Evolutionary conservation across 1,140 invertebrate genomes (phyloP).

Genomic region (Pteromalus puparum): DNA sequence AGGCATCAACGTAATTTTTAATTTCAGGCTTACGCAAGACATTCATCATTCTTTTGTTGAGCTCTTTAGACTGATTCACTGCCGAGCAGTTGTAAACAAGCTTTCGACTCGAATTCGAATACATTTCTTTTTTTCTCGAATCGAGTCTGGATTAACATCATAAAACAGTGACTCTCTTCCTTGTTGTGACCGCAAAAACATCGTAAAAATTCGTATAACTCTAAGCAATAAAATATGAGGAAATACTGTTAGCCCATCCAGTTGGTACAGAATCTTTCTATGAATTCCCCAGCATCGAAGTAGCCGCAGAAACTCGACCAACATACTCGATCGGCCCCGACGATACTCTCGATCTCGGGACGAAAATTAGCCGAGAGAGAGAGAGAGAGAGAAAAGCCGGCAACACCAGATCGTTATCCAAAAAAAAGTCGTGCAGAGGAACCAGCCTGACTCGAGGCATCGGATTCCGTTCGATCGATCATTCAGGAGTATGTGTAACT

Average conservation of each 20-base stretch:
- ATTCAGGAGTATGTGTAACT: conserved; percentile 5
- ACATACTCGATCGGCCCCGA: not conserved
- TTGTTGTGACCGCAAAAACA: no score
- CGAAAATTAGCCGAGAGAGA: conserved; percentile 1
- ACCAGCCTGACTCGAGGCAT: no score
- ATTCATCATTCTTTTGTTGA: no score
- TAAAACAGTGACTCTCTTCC: not conserved
- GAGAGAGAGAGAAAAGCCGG: not conserved
- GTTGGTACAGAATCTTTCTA: no score
- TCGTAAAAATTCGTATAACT: no score
- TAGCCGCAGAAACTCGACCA: not conserved
- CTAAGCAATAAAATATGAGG: no score
- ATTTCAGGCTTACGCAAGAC: not conserved
- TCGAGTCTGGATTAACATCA: not conserved
- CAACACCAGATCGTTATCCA: conserved; percentile 15
- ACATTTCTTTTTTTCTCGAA: not conserved
- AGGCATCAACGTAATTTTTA: not conserved
- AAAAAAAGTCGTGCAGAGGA: not conserved
- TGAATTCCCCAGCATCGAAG: no score
- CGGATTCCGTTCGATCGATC: conserved; percentile 6
- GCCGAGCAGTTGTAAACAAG: no score
- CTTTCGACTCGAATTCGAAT: no score
- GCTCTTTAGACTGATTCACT: no score
- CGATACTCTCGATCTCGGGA: not conserved
- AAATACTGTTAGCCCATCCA: no score